Conservation (phyloP, 2,113 vertebrate species). For the Pitta sordida region DNA sequence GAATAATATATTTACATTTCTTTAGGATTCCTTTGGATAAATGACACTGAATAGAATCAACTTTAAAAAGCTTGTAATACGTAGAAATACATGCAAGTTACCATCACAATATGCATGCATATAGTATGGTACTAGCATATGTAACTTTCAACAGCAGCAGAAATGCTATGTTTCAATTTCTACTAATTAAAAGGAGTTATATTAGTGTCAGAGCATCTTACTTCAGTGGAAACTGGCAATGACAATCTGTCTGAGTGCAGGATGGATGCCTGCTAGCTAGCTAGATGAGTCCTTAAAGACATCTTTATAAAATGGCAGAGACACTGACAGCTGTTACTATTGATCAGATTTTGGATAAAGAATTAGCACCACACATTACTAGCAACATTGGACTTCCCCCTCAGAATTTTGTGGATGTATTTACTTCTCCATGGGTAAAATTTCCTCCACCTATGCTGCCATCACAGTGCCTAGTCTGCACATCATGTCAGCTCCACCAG, state of each 20-base stretch:
- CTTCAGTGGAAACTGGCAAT: conserved; percentile 10
- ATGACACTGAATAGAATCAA: not conserved
- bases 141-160: not conserved
- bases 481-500: rapidly evolving
- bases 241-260: not conserved
- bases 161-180: not conserved
- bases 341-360: conserved; percentile 22
- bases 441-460: not conserved
- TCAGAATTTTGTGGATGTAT: not conserved
- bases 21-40: not conserved
- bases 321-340: not conserved
- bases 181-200: conserved; percentile 18
- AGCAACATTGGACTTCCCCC: not conserved
- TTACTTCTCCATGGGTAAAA: not conserved
- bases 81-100: not conserved
- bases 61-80: not conserved
- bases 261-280: conserved; percentile 10
- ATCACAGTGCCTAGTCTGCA: not conserved
- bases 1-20: not conserved
- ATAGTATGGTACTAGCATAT: not conserved
- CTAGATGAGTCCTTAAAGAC: not conserved
- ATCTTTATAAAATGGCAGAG: conserved; percentile 33
- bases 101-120: not conserved
- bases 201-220: not conserved
- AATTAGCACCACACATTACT: not conserved